phyloP scores from a whole-genome alignment of 2,888 invertebrate species.

The Malacosoma neustria region DNA sequence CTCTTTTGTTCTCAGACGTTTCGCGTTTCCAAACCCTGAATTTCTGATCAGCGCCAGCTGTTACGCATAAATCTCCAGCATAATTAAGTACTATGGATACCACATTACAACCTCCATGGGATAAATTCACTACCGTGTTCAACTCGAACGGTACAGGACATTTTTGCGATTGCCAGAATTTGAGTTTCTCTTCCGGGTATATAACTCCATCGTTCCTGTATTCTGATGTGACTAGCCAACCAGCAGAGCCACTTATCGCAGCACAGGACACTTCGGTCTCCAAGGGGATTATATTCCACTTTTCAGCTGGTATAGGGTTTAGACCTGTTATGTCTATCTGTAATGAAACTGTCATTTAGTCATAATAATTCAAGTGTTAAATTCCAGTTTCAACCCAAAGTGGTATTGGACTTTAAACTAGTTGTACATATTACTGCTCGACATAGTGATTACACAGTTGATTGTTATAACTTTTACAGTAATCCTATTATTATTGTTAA shows the following conservation, averaged over 20 bases:
- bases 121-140: conserved; percentile 57
- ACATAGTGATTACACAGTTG: too few relatives aligned
- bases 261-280: conserved; percentile 63
- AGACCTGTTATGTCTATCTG: conserved; percentile 64
- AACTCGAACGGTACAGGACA: conserved; percentile 40
- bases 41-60: conserved; percentile 59
- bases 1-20: conserved; percentile 25
- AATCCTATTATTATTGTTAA: too few relatives aligned
- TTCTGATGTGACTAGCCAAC: conserved; percentile 60
- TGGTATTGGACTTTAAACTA: too few relatives aligned
- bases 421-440: too few relatives aligned
- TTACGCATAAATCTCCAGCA: conserved; percentile 53
- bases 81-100: conserved; percentile 46
- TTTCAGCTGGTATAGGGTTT: conserved; percentile 52
- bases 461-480: too few relatives aligned
- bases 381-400: too few relatives aligned
- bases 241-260: conserved; percentile 46
- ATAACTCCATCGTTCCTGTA: conserved; percentile 56
- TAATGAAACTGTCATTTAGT: too few relatives aligned
- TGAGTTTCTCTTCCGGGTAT: conserved; percentile 59
- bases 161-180: conserved; percentile 46
- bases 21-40: conserved; percentile 57
- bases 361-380: too few relatives aligned
- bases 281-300: conserved; percentile 52
- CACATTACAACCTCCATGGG: conserved; percentile 58